phyloP scores from a whole-genome alignment of 2,888 invertebrate species.

The Megaustenia siamemsis region DNA sequence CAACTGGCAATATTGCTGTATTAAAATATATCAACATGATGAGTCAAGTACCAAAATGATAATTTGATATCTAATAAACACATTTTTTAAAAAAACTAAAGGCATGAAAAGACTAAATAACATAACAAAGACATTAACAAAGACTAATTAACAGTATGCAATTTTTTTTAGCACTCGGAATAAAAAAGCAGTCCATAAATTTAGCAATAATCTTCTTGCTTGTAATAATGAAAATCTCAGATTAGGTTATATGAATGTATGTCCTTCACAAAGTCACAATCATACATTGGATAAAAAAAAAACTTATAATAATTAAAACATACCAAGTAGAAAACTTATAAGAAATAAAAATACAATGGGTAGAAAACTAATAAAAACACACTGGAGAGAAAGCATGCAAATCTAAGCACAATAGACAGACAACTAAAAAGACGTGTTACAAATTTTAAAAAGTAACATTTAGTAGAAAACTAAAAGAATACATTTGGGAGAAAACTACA shows the following conservation, averaged over 20 bases:
- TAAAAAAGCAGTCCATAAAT: conserved; percentile 14
- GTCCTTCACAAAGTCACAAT: conserved; percentile 1
- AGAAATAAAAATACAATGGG: too few relatives aligned
- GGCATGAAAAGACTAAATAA: background rate
- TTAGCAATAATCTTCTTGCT: conserved; percentile 3
- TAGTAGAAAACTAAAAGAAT: too few relatives aligned
- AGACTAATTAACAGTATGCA: background rate
- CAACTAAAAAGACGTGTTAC: too few relatives aligned
- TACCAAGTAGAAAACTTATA: background rate
- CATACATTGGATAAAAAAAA: background rate
- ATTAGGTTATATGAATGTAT: too few relatives aligned
- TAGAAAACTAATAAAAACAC: too few relatives aligned
- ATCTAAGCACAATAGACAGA: too few relatives aligned
- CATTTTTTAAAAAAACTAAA: background rate
- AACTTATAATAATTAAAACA: background rate
- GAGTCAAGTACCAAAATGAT: background rate
- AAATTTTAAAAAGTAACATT: too few relatives aligned
- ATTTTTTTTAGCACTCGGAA: background rate
- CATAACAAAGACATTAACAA: conserved; percentile 7
- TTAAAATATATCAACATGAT: conserved; percentile 15
- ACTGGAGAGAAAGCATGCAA: too few relatives aligned
- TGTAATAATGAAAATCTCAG: background rate
- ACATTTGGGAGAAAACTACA: too few relatives aligned
- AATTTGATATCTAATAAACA: background rate
- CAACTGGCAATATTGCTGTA: background rate